phyloP scores from a whole-genome alignment of 2,113 vertebrate genomes.

The Bos javanicus region DNA sequence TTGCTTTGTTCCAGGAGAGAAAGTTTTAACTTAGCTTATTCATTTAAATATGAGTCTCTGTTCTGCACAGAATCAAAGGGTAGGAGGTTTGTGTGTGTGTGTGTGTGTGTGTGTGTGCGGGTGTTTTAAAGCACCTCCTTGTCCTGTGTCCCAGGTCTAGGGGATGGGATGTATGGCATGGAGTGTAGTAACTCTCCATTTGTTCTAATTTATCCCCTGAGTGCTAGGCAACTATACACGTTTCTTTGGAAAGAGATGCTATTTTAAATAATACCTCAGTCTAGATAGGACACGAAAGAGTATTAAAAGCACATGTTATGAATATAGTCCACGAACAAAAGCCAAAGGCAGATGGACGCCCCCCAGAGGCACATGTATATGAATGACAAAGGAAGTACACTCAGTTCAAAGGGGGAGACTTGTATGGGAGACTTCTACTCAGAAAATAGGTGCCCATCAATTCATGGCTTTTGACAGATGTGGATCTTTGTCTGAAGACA shows the following conservation, averaged over 20 bases:
- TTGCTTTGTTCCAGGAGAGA: constrained; percentile 61
- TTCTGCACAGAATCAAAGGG: constrained; percentile 26
- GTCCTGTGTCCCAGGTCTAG: background rate
- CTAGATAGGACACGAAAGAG: background rate
- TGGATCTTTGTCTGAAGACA: background rate
- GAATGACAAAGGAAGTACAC: background rate
- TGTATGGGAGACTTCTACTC: background rate
- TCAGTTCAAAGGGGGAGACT: background rate
- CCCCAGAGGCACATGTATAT: background rate
- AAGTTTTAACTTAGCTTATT: constrained; percentile 56
- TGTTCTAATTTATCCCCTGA: constrained; percentile 25
- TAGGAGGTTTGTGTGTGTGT: background rate
- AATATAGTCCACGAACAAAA: background rate
- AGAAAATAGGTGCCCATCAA: background rate
- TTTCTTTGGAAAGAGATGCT: constrained; percentile 46
- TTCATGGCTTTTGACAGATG: background rate
- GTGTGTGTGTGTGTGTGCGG: background rate
- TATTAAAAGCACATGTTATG: background rate
- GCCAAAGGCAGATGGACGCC: background rate
- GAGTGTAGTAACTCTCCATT: background rate
- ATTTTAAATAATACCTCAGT: background rate
- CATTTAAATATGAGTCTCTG: constrained; percentile 55
- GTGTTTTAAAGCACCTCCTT: background rate
- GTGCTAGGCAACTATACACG: background rate
- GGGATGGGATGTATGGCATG: background rate